Conservation (phyloP, 2,888 invertebrate species). For the Athalia cordata region DNA sequence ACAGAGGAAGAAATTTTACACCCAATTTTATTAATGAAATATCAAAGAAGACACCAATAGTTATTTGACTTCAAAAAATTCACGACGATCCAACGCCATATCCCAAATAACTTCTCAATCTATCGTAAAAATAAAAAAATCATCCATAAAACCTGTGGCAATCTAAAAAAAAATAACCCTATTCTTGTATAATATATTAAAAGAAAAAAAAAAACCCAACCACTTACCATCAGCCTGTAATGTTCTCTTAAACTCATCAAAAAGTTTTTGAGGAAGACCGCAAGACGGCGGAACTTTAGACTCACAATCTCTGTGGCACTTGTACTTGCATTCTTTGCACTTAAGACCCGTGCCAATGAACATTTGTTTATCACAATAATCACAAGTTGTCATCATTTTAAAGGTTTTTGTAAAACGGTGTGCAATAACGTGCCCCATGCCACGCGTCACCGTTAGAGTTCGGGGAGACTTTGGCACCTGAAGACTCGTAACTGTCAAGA, state of each 20-base stretch:
- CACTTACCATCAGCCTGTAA: constrained; percentile 79
- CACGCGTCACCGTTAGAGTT: constrained; percentile 84
- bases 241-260: constrained; percentile 87
- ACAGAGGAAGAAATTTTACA: neutral
- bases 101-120: neutral
- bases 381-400: constrained; percentile 92
- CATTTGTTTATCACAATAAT: constrained; percentile 92
- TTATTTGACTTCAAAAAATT: neutral
- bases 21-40: neutral
- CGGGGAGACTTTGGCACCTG: constrained; percentile 83
- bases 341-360: constrained; percentile 88
- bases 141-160: neutral
- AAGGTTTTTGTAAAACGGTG: constrained; percentile 93
- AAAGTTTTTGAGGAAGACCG: constrained; percentile 89
- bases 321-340: constrained; percentile 97
- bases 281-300: constrained; percentile 94
- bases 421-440: constrained; percentile 92
- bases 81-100: neutral
- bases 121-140: neutral
- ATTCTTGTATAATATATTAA: constrained; percentile 31
- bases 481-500: constrained; percentile 72
- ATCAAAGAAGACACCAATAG: too few species aligned
- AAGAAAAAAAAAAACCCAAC: constrained; percentile 6
- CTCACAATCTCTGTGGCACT: constrained; percentile 91
- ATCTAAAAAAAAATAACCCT: constrained; percentile 39